A percentile compares a stretch with the other conserved stretches of the same genome.
Evolutionary conservation across 2,888 invertebrate genomes (phyloP).

Genomic region (Iphiclides podalirius): DNA sequence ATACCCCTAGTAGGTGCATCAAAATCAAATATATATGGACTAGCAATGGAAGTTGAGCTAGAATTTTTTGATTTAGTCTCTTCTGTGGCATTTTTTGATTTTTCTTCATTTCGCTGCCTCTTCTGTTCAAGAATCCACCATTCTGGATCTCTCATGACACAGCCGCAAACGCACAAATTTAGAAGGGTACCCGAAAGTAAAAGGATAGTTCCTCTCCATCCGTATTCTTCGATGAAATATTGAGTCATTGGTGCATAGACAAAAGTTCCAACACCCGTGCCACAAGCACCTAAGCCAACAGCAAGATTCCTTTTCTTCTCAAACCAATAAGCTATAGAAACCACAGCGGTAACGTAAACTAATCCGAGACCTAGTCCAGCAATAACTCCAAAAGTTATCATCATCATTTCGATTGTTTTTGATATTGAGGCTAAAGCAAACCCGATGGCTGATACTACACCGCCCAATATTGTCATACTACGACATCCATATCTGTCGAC

Average conservation of each 20-base stretch:
- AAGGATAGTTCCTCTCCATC: constrained; percentile 92
- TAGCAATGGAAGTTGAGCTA: constrained; percentile 71
- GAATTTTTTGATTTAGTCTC: constrained; percentile 67
- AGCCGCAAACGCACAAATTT: constrained; percentile 91
- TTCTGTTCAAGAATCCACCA: constrained; percentile 86
- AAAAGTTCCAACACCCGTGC: constrained; percentile 94
- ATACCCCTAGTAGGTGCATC: constrained; percentile 54
- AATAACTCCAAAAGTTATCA: constrained; percentile 91
- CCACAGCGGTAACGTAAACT: constrained; percentile 94
- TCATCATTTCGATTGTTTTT: constrained; percentile 87
- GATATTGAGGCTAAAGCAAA: constrained; percentile 87
- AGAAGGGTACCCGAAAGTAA: constrained; percentile 91
- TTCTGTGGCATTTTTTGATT: constrained; percentile 35
- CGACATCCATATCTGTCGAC: constrained; percentile 93
- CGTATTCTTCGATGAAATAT: constrained; percentile 86
- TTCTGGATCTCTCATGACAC: constrained; percentile 92
- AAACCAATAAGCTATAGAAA: constrained; percentile 95
- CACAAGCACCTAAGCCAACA: constrained; percentile 92
- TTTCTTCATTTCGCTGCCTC: constrained; percentile 50
- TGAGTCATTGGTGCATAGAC: constrained; percentile 92
- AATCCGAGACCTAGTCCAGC: constrained; percentile 91
- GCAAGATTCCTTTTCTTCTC: constrained; percentile 92
- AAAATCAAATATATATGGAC: constrained; percentile 62
- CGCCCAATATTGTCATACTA: constrained; percentile 87
- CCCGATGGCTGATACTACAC: constrained; percentile 85